Base-by-base conservation (phyloP, 2,113 vertebrate genomes). In the Halcyon senegalensis region DNA sequence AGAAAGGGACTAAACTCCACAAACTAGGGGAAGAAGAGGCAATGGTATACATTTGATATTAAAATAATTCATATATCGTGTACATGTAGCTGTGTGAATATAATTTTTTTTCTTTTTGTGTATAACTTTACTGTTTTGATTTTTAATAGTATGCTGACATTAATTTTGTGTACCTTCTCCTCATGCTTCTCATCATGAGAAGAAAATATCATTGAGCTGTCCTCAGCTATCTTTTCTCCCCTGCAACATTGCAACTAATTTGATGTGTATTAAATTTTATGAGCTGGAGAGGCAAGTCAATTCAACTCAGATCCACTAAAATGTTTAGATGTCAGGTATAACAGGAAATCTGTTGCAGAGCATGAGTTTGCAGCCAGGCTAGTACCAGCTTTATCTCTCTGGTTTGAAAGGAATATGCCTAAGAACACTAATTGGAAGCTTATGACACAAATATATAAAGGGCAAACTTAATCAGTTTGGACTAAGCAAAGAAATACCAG, bases 261-360 rank as follows among this genome's bases (percentile, higher is more conserved):
- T 93, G 31, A 77, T 75, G 13, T 37, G 4, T 37, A 58, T 68
- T 85, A 87, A 91, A 91, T 77, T 89, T 95, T 93, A 83, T 66
- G 90, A 88, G 44, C 63, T 93, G 48, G 85, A 80, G 60, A 94
- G 63, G 86, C 75, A 93, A 90, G 50, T 83, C 85, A 82, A 35
- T 90, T 93, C 27, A 76, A 53, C 23, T 19, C n/a, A 88, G 70
- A 69, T 66, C 21, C 31, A 77, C 75, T 83, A 69, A 69, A 90
- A 79, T 21, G 16, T 73, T 83, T 73, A 59, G 53, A 58, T 58
- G 72, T 68, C 63, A 87, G 33, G 13, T 87, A 15, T 33, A 75
- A 44, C 4, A 84, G 39, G 69, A 95, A 78, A 94, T 68, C 30
- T 92, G 18, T 44, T 50, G 44, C 35, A 84, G 64, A 91, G 30